phyloP scores from a whole-genome alignment of 2,888 invertebrate species.

The Erebia palarica region DNA sequence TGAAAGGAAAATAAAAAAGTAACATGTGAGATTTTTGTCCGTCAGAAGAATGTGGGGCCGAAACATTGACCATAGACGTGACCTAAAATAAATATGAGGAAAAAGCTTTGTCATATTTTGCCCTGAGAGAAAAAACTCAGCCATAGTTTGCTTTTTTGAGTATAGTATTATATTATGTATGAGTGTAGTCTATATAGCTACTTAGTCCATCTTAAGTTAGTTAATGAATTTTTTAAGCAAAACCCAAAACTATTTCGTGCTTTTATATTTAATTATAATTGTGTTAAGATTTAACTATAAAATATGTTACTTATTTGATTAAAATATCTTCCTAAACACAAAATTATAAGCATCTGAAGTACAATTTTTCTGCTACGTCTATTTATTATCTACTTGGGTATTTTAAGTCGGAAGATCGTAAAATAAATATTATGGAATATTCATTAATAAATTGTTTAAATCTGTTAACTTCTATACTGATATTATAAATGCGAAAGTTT shows the following conservation, averaged over 20 bases:
- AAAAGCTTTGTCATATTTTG: not conserved
- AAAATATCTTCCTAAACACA: not conserved
- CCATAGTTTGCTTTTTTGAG: no score
- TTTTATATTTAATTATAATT: not conserved
- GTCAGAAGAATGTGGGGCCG: not conserved
- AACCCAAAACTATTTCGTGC: slow-evolving; percentile 13
- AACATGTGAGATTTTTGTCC: not conserved
- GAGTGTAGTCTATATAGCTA: not conserved
- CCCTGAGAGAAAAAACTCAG: not conserved
- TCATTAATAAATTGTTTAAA: not conserved
- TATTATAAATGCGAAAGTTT: no score
- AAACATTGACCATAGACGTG: no score
- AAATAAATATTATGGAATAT: not conserved
- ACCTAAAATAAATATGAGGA: not conserved
- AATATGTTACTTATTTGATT: not conserved
- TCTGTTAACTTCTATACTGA: no score
- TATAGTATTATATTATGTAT: no score
- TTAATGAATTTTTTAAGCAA: not conserved
- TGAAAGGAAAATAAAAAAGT: no score
- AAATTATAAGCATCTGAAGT: slow-evolving; percentile 12
- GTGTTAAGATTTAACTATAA: not conserved
- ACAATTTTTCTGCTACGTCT: not conserved
- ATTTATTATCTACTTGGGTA: not conserved
- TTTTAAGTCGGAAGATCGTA: not conserved
- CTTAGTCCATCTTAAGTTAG: not conserved